Conservation (phyloP, 2,888 invertebrate genomes). For the Erynnis tages region DNA sequence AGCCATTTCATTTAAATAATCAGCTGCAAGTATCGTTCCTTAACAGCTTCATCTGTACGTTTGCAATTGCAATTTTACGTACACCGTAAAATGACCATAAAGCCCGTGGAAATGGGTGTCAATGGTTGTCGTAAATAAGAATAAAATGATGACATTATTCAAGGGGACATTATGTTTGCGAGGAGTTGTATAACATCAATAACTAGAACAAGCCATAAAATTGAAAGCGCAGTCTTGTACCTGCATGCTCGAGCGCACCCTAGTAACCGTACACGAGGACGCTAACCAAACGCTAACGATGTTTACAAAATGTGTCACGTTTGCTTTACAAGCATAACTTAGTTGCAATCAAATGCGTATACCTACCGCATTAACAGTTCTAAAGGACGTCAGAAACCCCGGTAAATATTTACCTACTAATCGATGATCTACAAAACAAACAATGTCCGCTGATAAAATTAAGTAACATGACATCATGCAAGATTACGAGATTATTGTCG, state of each 20-base stretch:
- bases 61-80: no score
- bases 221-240: slow-evolving; percentile 33
- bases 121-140: no score
- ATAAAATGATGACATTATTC: neutral
- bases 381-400: neutral
- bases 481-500: slow-evolving; percentile 11
- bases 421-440: slow-evolving; percentile 10
- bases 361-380: neutral
- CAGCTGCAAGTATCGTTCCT: no score
- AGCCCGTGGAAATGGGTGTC: no score
- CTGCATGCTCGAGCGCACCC: slow-evolving; percentile 31
- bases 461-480: slow-evolving; percentile 16
- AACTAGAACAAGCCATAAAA: slow-evolving; percentile 28
- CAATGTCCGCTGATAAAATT: slow-evolving; percentile 10
- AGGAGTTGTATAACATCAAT: slow-evolving; percentile 10
- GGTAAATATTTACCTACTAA: slow-evolving; percentile 8
- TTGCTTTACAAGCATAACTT: slow-evolving; percentile 47
- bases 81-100: no score
- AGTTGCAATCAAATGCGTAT: slow-evolving; percentile 41
- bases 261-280: slow-evolving; percentile 36
- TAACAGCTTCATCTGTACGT: no score
- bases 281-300: slow-evolving; percentile 59
- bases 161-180: neutral
- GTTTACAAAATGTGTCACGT: slow-evolving; percentile 72
- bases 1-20: no score